phyloP scores from a whole-genome alignment of 2,797 vertebrate genomes.

The Scarus forsteni region DNA sequence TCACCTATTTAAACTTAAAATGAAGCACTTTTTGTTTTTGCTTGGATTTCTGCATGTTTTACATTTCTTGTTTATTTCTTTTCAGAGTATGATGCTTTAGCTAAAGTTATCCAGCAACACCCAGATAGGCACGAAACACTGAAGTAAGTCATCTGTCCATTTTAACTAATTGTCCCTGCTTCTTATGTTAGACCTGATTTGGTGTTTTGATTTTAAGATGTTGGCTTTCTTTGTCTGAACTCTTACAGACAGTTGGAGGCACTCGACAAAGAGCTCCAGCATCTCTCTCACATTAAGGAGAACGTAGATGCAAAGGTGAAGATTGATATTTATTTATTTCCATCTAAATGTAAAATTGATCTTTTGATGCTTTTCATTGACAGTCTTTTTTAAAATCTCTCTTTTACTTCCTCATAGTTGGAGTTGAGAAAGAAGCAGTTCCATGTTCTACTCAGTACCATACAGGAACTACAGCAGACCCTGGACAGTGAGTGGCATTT shows the following conservation, averaged over 20 bases:
- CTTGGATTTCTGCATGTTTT: neutral
- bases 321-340: neutral
- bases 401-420: slow-evolving; percentile 80
- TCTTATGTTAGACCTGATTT: neutral
- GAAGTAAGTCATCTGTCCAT: slow-evolving; percentile 86
- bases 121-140: slow-evolving; percentile 97
- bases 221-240: slow-evolving; percentile 18
- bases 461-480: slow-evolving; percentile 98
- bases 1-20: neutral
- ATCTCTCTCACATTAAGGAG: slow-evolving; percentile 96
- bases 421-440: slow-evolving; percentile 98
- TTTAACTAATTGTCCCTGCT: neutral
- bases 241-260: slow-evolving; percentile 91
- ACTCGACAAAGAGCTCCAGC: slow-evolving; percentile 96
- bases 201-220: neutral
- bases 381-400: neutral
- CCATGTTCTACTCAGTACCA: slow-evolving; percentile 97
- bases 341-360: too few species aligned
- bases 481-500: slow-evolving; percentile 91
- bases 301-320: slow-evolving; percentile 97
- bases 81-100: slow-evolving; percentile 96
- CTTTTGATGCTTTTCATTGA: too few species aligned
- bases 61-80: neutral
- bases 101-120: slow-evolving; percentile 97
- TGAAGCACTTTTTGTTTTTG: neutral